Evolutionary conservation across 2,797 vertebrate species (phyloP).

Genomic region (Chrysocyon brachyurus): DNA sequence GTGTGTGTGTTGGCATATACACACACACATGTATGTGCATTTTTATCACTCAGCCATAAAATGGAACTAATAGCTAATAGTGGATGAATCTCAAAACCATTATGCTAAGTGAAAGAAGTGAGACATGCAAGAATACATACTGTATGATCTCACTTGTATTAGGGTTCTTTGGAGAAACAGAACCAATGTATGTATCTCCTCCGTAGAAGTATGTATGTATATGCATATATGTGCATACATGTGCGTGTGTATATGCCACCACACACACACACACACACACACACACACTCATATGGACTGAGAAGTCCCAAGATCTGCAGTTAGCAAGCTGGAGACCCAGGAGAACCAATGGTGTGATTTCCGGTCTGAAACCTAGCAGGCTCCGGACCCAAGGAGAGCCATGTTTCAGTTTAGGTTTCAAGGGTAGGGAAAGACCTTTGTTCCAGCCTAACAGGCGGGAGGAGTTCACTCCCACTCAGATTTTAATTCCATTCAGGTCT

Average conservation of each 20-base stretch:
- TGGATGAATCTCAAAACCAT: background rate
- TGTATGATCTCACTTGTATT: background rate
- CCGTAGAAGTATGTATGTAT: background rate
- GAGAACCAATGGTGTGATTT: background rate
- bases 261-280: too few relatives aligned
- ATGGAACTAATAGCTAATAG: background rate
- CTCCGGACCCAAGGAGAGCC: background rate
- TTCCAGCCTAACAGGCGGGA: background rate
- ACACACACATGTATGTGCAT: too few relatives aligned
- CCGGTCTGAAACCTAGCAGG: background rate
- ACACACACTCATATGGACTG: background rate
- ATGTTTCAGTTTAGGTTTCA: background rate
- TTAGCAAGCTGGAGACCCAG: background rate
- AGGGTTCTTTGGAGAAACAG: background rate
- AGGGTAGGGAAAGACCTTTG: background rate
- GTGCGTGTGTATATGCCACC: too few relatives aligned
- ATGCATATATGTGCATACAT: background rate
- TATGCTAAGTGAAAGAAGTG: background rate
- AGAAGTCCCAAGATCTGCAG: background rate
- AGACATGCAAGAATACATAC: background rate
- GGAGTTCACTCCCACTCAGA: too few relatives aligned
- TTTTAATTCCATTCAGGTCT: background rate
- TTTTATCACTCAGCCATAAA: background rate
- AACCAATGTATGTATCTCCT: background rate
- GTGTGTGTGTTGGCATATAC: too few relatives aligned